Evolutionary conservation across 2,888 invertebrate genomes (phyloP), one percentile per base, ranked within the genome.

Genomic region (Hirtodrosophila alboralis): DNA sequence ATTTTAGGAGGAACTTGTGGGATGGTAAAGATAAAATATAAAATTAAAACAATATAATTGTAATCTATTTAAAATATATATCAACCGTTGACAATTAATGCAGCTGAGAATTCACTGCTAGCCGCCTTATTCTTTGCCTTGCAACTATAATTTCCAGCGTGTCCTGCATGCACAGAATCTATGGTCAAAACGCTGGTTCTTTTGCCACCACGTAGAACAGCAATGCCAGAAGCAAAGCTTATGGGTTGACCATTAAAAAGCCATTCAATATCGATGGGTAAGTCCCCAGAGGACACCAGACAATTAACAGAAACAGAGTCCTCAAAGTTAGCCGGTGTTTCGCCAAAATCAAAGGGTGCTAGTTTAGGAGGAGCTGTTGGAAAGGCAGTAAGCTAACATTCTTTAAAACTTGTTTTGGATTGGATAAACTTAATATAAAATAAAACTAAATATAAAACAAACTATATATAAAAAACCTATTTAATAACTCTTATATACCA

Each of bases 321-420:
- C 66, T 94, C 95, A 75, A 93, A 93, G 89, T 94, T 94, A 71
- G 94, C 92, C 27, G 94, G 93, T 71, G 93, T 92, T 77, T 94
- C 94, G 79, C 95, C 95, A 89, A 96, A 96, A 79, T 93, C 91
- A 90, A 96, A 96, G 71, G 94, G 94, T 84, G 93, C 93, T 88
- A 95, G 93, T 92, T 95, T 94, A 64, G 96, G 96, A 88, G 94
- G 93, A 92, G 94, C 96, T 96, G 64, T n/a, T 33, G 4, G 30
- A 14, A 13, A n/a, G n/a, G n/a, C n/a, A n/a, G n/a, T n/a, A n/a
- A n/a, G n/a, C n/a, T n/a, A n/a, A n/a, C n/a, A n/a, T n/a, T n/a
- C n/a, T n/a, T n/a, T n/a, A n/a, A n/a, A n/a, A n/a, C n/a, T n/a
- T n/a, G n/a, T n/a, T n/a, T 16, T 41, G 23, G 16, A n/a, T 3